Evolutionary conservation across 2,797 vertebrate species (phyloP), one percentile per base, ranked within the genome.

Genomic region (Protosalanx chinensis): DNA sequence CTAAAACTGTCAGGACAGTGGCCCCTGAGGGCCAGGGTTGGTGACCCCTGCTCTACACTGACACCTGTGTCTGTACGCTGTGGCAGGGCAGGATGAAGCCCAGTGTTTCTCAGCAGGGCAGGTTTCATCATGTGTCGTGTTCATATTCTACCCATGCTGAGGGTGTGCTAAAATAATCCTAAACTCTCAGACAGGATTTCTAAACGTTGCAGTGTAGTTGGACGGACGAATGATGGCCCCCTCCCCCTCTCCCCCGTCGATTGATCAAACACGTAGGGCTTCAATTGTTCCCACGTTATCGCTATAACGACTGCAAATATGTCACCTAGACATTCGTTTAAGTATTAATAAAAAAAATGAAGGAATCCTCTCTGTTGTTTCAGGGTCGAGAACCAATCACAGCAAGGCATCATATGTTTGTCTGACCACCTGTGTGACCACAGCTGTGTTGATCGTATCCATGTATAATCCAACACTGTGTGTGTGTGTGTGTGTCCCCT

Each of bases 91-190:
- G 18, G 3, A 27, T 3, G 4, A n/a, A 61, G 20, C 29, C 20
- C 2, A 29, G 59, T 15, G 59, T n/a, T 30, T 61, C 33, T 16
- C 2, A 77, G 88, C 82, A 84, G 87, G 89, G 88, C 86, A 89
- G 83, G 84, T 29, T 61, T 67, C 72, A 88, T 80, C 53, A 13
- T 62, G 33, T 70, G 65, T 79, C 57, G 70, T 75, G 58, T 63
- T 64, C n/a, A 6, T 72, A 85, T 20, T 77, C 51, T 27, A 37
- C 20, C 1, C 82, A 67, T 16, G 29, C 65, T 16, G 46, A n/a
- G 32, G 27, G 29, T 49, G n/a, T 46, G 82, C 82, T 81, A 81
- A 81, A 73, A 75, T 73, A 75, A 58, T 76, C 67, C 71, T 16
- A 12, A 20, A 65, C 72, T 32, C 23, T 61, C n/a, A n/a, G 66